Percentiles rank a stretch among this genome's conserved stretches.
These are phyloP conservation scores for Takifugu rubripes DNA, from an alignment of 2,797 vertebrate species.

Conservation along the genomic window DNA sequence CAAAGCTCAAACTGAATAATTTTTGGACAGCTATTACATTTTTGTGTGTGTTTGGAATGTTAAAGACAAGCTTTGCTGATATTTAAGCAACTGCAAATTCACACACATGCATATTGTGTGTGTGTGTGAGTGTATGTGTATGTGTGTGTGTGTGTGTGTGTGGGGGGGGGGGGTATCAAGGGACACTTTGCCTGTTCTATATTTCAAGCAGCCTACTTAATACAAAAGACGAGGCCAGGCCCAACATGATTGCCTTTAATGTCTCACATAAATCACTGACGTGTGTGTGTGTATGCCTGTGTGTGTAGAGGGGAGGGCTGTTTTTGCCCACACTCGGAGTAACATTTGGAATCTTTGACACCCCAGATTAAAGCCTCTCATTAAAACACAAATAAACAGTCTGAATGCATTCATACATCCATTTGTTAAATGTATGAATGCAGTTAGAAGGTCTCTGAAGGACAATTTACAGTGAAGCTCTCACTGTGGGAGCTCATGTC, in stretches of 20 bases:
- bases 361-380: conserved; percentile 69
- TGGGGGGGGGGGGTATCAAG: conserved; percentile 41
- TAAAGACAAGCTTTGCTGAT: conserved; percentile 23
- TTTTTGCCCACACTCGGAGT: conserved; percentile 36
- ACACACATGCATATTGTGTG: conserved; percentile 10
- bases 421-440: conserved; percentile 56
- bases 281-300: neutral
- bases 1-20: conserved; percentile 9
- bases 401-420: conserved; percentile 47
- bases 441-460: conserved; percentile 42
- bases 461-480: conserved; percentile 43
- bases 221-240: conserved; percentile 56
- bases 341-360: conserved; percentile 60
- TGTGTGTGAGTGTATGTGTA: conserved; percentile 6
- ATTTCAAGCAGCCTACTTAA: conserved; percentile 63
- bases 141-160: conserved; percentile 2
- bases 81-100: conserved; percentile 28
- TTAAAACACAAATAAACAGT: conserved; percentile 72
- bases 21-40: conserved; percentile 2
- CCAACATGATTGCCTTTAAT: conserved; percentile 75
- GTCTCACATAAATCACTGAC: conserved; percentile 72
- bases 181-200: conserved; percentile 53
- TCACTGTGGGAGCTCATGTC: conserved; percentile 18
- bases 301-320: conserved; percentile 15
- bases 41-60: neutral